Evolutionary conservation across 1,140 invertebrate genomes (phyloP).

Genomic region (Brachionus manjavacas): DNA sequence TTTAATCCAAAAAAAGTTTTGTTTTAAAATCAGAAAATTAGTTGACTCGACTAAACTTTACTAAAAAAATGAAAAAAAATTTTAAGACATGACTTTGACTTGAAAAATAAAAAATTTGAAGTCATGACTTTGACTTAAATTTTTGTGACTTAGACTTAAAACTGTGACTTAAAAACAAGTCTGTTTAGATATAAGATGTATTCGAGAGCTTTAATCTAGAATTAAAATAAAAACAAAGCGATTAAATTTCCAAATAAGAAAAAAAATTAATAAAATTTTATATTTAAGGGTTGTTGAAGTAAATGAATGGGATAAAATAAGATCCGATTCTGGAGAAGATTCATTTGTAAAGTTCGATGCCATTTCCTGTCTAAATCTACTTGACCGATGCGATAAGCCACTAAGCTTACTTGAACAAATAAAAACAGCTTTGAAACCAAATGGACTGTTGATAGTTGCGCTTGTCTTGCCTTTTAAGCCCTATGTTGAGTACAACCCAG

Average conservation of each 20-base stretch:
- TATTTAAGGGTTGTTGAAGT: conserved; percentile 67
- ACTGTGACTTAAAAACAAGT: too few species aligned
- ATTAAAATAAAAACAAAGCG: neutral
- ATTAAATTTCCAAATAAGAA: neutral
- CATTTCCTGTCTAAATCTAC: conserved; percentile 77
- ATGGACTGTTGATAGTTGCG: conserved; percentile 71
- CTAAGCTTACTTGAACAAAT: conserved; percentile 69
- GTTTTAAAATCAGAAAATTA: too few species aligned
- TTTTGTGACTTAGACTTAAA: too few species aligned
- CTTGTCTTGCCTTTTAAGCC: conserved; percentile 80
- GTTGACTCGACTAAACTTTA: too few species aligned
- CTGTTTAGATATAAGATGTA: too few species aligned
- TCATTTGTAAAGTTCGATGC: conserved; percentile 66
- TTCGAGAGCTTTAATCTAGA: too few species aligned
- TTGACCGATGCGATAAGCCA: conserved; percentile 80
- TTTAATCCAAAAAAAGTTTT: too few species aligned
- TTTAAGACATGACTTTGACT: too few species aligned
- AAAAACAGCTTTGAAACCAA: conserved; percentile 62
- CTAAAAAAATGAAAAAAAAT: too few species aligned
- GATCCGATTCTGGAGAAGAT: conserved; percentile 47
- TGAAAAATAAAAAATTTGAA: too few species aligned
- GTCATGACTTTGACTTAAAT: too few species aligned
- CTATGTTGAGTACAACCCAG: conserved; percentile 70
- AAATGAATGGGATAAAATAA: conserved; percentile 64
- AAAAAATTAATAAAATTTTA: neutral